These are phyloP conservation scores for Micrasema longulum DNA, from an alignment of 1,140 invertebrate species.

Conservation along the genomic window DNA sequence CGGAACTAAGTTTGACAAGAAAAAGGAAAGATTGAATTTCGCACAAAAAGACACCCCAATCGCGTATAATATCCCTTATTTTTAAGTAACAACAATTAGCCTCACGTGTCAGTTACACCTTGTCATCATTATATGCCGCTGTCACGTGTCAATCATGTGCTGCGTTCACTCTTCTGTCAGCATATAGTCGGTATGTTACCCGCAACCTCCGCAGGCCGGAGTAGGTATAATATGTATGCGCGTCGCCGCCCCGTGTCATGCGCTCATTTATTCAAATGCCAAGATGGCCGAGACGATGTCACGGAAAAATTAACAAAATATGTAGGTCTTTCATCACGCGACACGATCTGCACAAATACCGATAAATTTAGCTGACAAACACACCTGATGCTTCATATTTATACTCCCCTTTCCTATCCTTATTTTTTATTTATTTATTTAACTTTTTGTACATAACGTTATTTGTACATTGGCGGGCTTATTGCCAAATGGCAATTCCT, in stretches of 20 bases:
- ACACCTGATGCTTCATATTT: too few relatives aligned
- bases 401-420: too few relatives aligned
- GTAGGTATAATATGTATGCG: neutral
- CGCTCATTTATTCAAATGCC: slow-evolving; percentile 2
- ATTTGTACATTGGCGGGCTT: too few relatives aligned
- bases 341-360: too few relatives aligned
- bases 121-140: neutral
- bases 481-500: too few relatives aligned
- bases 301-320: neutral
- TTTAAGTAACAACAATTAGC: neutral
- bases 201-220: neutral
- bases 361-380: too few relatives aligned
- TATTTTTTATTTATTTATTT: too few relatives aligned
- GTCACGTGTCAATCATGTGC: neutral
- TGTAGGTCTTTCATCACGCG: too few relatives aligned
- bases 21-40: too few relatives aligned
- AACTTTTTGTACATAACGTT: too few relatives aligned
- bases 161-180: neutral
- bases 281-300: neutral
- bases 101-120: slow-evolving; percentile 6
- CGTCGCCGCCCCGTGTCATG: neutral
- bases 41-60: too few relatives aligned
- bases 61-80: neutral
- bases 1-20: too few relatives aligned
- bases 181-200: neutral